phyloP scores from a whole-genome alignment of 2,797 vertebrate genomes.

The Mormyrus hasselquistii region DNA sequence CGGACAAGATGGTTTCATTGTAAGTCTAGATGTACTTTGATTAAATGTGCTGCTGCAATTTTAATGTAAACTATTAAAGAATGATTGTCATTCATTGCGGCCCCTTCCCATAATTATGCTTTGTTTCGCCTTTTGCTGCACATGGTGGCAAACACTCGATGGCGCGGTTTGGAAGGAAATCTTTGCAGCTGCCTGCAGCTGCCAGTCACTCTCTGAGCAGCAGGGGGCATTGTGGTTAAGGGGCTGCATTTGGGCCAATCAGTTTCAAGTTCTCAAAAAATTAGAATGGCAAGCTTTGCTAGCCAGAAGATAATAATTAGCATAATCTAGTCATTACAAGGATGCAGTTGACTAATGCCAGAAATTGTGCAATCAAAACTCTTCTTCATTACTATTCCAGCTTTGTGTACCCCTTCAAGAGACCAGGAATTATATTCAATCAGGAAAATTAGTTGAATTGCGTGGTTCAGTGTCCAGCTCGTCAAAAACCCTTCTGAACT shows the following conservation, averaged over 20 bases:
- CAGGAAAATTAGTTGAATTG: not conserved
- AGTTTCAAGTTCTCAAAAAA: not conserved
- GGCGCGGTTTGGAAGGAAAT: not conserved
- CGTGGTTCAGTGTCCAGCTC: not conserved
- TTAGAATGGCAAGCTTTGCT: not conserved
- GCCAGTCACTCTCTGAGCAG: not conserved
- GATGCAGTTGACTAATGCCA: not conserved
- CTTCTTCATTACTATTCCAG: not conserved
- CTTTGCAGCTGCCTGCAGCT: not conserved
- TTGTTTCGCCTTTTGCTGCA: not conserved
- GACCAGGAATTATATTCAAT: not conserved
- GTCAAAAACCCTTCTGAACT: not conserved
- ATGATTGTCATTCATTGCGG: not conserved
- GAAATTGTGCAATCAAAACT: not conserved
- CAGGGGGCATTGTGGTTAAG: not conserved
- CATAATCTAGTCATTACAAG: slow-evolving; percentile 5
- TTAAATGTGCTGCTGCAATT: not conserved
- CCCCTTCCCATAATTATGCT: not conserved
- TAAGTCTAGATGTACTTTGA: not conserved
- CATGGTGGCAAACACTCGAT: not conserved
- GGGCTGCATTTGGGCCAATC: not conserved
- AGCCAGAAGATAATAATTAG: not conserved
- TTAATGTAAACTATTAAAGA: slow-evolving; percentile 2
- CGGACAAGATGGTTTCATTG: not conserved
- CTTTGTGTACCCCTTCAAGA: not conserved